Base-by-base conservation (phyloP, 2,113 vertebrate genomes). In the Xenotilapia flavipinnis region DNA sequence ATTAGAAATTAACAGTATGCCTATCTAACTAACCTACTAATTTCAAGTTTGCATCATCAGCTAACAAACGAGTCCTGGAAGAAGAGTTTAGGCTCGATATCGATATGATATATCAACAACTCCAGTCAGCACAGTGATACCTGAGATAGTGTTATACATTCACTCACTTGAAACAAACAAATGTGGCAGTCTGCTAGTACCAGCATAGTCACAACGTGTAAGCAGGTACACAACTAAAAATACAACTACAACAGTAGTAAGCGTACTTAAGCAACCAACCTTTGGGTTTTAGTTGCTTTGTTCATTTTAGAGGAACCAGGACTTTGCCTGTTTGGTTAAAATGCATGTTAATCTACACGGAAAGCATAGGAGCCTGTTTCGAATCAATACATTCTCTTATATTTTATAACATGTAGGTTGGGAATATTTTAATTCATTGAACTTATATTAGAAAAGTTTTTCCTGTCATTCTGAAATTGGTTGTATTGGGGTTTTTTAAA, bases 121-220 rank as follows among this genome's bases (percentile, higher is more conserved):
- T 28, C 15, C 23, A 19, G 70, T 28, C 23, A 19, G 10, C 23
- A 19, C 4, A 77, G 42, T 19, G 0, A 77, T 49, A 77, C 70
- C 23, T 49, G 70, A 75, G 70, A 49, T 47, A 5, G 42, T 77
- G 42, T 49, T 49, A 77, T 12, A 49, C 42, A 75, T 47, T 47
- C 14, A 75, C 14, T 75, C 42, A 49, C 23, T 49, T 75, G 23
- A 47, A 10, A 26, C 40, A 75, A 75, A 28, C 9, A 75, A 28
- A 62, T 19, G 31, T 62, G 70, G 15, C 23, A 49, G 70, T 26
- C 6, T 23, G 21, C 23, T 31, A 49, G 70, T 75, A 75, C 9
- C 15, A 75, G 9, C 23, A 12, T 75, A 31, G 70, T 49, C 70
- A 47, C 23, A 31, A 19, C 4, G 0, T 49, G 23, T 75, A 19